A percentile compares a stretch with the other conserved stretches of the same genome.
These are phyloP conservation scores for Caenorhabditis sinica DNA, from an alignment of 2,888 invertebrate genomes.

Conservation along the genomic window DNA sequence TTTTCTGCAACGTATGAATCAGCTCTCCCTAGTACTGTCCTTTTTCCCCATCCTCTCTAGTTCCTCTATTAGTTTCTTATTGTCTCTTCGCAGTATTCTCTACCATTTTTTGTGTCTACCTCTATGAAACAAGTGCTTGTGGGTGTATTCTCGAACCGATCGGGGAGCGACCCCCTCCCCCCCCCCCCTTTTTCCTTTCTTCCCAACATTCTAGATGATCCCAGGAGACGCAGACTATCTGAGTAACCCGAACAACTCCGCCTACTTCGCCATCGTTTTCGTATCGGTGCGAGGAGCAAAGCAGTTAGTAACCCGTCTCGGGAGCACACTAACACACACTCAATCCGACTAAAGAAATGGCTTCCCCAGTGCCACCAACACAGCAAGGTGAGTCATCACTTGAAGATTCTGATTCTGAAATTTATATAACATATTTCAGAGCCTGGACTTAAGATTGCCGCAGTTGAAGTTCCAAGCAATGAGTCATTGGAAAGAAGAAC, in stretches of 20 bases:
- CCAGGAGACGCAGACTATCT: constrained; percentile 47
- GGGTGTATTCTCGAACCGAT: constrained; percentile 60
- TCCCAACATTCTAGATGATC: constrained; percentile 20
- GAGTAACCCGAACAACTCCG: constrained; percentile 57
- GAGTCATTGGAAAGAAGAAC: constrained; percentile 71
- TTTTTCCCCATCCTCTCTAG: not conserved
- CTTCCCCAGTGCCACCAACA: constrained; percentile 64
- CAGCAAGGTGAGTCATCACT: constrained; percentile 43
- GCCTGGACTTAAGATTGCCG: constrained; percentile 73
- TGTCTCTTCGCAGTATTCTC: constrained; percentile 23
- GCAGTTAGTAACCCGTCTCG: constrained; percentile 61
- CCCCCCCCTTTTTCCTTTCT: constrained; percentile 3
- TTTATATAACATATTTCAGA: constrained; percentile 43
- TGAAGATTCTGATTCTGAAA: constrained; percentile 1
- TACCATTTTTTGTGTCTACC: constrained; percentile 53
- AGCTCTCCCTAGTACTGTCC: constrained; percentile 35
- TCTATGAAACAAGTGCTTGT: constrained; percentile 61
- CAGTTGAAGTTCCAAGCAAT: constrained; percentile 72
- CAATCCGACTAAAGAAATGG: constrained; percentile 42
- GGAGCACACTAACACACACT: constrained; percentile 46
- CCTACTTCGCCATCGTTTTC: constrained; percentile 41
- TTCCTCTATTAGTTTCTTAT: constrained; percentile 25
- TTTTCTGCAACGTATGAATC: constrained; percentile 38
- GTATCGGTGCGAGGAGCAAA: constrained; percentile 34
- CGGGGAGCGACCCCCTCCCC: constrained; percentile 35